Percentiles rank a stretch among this genome's conserved stretches.
These are phyloP conservation scores for Cephus spinipes DNA, from an alignment of 2,888 invertebrate species.

Conservation along the genomic window DNA sequence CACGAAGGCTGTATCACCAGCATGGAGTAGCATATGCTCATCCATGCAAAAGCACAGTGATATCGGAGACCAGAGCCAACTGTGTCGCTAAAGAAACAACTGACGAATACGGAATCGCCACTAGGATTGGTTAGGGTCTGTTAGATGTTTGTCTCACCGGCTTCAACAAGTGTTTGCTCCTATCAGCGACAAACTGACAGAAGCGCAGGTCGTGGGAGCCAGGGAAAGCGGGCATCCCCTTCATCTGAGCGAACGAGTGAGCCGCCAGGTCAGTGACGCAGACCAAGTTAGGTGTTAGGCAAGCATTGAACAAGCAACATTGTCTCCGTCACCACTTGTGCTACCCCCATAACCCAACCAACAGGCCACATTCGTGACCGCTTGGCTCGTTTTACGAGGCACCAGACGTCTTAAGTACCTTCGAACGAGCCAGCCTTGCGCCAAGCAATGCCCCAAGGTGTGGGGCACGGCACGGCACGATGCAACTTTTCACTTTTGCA, in stretches of 20 bases:
- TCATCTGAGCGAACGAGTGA: constrained; percentile 81
- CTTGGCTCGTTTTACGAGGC: constrained; percentile 29
- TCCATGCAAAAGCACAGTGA: background rate
- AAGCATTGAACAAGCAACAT: constrained; percentile 67
- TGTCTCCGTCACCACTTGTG: constrained; percentile 65
- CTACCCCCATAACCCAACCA: constrained; percentile 50
- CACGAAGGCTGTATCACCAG: background rate
- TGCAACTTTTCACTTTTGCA: constrained; percentile 33
- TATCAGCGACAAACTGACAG: constrained; percentile 96
- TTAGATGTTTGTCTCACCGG: constrained; percentile 82
- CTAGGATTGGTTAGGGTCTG: constrained; percentile 62
- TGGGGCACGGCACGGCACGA: constrained; percentile 31
- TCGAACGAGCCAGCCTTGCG: constrained; percentile 17
- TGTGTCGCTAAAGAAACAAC: constrained; percentile 11
- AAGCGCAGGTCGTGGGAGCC: constrained; percentile 95
- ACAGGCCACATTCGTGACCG: constrained; percentile 45
- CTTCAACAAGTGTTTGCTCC: constrained; percentile 95
- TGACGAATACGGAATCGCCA: constrained; percentile 43
- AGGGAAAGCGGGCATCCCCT: constrained; percentile 92
- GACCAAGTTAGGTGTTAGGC: constrained; percentile 65
- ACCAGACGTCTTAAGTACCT: background rate
- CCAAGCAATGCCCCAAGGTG: constrained; percentile 33
- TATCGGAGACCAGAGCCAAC: constrained; percentile 24
- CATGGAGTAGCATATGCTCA: background rate
- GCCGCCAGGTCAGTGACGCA: constrained; percentile 65